Conservation (phyloP, 2,797 vertebrate genomes). For the Sphenodon punctatus region DNA sequence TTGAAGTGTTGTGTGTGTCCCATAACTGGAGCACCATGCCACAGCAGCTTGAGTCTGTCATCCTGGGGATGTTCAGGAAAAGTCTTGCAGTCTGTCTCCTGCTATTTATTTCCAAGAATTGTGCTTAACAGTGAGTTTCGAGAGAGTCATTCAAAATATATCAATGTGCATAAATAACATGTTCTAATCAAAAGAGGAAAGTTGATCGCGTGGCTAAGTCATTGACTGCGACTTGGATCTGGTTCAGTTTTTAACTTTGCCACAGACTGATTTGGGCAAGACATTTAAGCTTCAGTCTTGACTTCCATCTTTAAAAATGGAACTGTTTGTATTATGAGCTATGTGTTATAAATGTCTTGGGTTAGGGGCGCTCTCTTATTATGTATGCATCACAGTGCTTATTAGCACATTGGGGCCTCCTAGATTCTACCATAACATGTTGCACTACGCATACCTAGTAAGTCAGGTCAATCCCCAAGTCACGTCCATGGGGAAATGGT, state of each 20-base stretch:
- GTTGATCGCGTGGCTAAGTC: not conserved
- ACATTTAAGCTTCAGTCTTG: not conserved
- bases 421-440: not conserved
- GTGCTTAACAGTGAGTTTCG: not conserved
- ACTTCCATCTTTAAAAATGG: not conserved
- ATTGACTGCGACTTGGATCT: not conserved
- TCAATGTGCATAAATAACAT: not conserved
- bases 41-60: not conserved
- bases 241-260: not conserved
- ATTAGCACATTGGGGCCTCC: not conserved
- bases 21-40: not conserved
- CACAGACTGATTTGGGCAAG: not conserved
- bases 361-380: not conserved
- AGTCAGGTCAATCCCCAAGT: not conserved
- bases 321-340: too few relatives aligned
- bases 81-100: not conserved
- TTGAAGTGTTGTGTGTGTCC: not conserved
- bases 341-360: not conserved
- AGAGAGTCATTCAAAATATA: not conserved
- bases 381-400: not conserved
- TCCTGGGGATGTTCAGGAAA: not conserved
- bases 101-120: not conserved
- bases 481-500: not conserved
- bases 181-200: not conserved
- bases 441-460: not conserved